Evolutionary conservation across 2,797 vertebrate species (phyloP).

Genomic region (Acipenser oxyrinchus): DNA sequence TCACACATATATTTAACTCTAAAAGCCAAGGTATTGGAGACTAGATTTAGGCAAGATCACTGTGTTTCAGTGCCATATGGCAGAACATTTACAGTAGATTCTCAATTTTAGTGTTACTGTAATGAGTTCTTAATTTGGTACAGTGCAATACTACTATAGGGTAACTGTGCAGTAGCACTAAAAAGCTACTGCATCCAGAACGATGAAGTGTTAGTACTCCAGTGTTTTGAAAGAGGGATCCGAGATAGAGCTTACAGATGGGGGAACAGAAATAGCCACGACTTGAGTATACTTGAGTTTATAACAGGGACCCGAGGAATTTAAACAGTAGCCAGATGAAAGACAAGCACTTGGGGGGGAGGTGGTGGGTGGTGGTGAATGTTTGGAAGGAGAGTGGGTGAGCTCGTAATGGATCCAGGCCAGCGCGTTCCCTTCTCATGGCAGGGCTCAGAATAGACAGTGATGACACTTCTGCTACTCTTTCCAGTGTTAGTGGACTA

Average conservation of each 20-base stretch:
- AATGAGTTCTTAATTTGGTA: not conserved
- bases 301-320: not conserved
- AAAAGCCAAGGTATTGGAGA: too few species aligned
- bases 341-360: not conserved
- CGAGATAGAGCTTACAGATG: not conserved
- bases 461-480: not conserved
- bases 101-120: not conserved
- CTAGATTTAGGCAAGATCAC: too few species aligned
- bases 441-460: not conserved
- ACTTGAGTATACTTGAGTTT: constrained; percentile 9
- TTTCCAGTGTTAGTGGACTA: not conserved
- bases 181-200: not conserved
- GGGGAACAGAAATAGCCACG: constrained; percentile 6
- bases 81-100: too few species aligned
- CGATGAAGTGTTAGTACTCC: not conserved
- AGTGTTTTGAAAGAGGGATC: not conserved
- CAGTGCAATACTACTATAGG: not conserved
- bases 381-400: not conserved
- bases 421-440: not conserved
- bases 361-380: not conserved
- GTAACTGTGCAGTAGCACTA: not conserved
- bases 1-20: too few species aligned
- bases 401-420: not conserved
- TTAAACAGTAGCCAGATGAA: not conserved
- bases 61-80: too few species aligned